Percentiles rank a stretch among this genome's conserved stretches.
Evolutionary conservation across 2,113 vertebrate species (phyloP).

Genomic region (Pterophyllum scalare): DNA sequence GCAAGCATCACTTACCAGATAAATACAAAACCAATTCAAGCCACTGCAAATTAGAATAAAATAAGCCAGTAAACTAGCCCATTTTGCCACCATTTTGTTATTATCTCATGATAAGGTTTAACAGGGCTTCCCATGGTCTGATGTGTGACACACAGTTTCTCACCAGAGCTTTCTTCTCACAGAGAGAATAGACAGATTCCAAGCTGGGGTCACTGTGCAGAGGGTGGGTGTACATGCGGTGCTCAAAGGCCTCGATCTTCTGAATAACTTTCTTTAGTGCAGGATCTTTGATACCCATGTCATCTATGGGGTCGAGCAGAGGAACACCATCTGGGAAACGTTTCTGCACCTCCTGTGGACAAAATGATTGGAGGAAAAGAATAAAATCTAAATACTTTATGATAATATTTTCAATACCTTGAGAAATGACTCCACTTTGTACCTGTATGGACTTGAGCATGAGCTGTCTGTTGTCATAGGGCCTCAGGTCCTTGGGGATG

Average conservation of each 20-base stretch:
- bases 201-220: constrained; percentile 93
- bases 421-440: not conserved
- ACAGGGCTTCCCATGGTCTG: not conserved
- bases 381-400: not conserved
- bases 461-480: constrained; percentile 94
- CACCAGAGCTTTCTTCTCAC: constrained; percentile 96
- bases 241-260: constrained; percentile 97
- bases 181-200: constrained; percentile 91
- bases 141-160: constrained; percentile 39
- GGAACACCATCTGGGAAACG: constrained; percentile 95
- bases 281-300: constrained; percentile 97
- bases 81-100: not conserved
- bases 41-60: not conserved
- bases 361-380: not conserved
- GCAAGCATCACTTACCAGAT: not conserved
- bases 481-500: constrained; percentile 94
- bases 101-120: not conserved
- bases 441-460: constrained; percentile 97
- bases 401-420: not conserved
- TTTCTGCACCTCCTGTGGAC: constrained; percentile 92
- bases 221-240: constrained; percentile 96
- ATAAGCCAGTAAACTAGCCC: not conserved
- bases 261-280: constrained; percentile 96
- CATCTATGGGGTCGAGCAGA: constrained; percentile 92
- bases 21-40: not conserved